Base-by-base conservation (phyloP, 2,797 vertebrate species). In the Dryobates pubescens region DNA sequence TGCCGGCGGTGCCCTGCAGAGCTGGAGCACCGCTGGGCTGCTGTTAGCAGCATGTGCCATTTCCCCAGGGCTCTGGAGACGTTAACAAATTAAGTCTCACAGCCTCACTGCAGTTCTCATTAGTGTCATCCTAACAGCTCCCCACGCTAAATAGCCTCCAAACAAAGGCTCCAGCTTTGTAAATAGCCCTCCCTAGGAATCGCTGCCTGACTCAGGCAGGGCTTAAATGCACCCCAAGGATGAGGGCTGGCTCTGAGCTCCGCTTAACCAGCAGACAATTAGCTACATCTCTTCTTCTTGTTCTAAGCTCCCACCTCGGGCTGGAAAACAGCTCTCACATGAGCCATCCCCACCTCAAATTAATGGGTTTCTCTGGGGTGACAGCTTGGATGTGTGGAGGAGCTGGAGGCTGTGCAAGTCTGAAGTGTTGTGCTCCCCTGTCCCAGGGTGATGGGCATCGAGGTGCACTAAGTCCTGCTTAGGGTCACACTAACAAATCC, bases 221-320 rank as follows among this genome's bases (percentile, higher is more conserved):
- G 53, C 74, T 84, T 87, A 92, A 95, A 71, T 13, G 45, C 63
- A 58, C 89, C 58, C 89, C 41, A 41, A 84, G 92, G 88, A 89
- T 3, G 18, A 36, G 29, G 27, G 57, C 43, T 78, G 82, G 41
- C 3, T 1, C 84, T 83, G 79, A 93, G 73, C 71, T 94, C 53
- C 8, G 8, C 57, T 79, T 70, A 24, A 9, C 84, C 84, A 70
- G 49, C 70, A 78, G 38, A 69, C 63, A 87, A 81, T 85, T 54
- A 67, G 26, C 70, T 79, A 79, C 6, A n/a, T 56, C 30, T 74
- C 53, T 62, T 10, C 5, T 6, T 79, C 62, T 53, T 47, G 14
- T 64, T 75, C 22, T 22, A 32, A 83, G 47, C 43, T 34, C 27
- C 23, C 22, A 63, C 6, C 62, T 56, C 0, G 5, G 70, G 59